Evolutionary conservation across 35 echinoderm and acorn worm genomes (phyloP).

Genomic region (Diadema setosum): DNA sequence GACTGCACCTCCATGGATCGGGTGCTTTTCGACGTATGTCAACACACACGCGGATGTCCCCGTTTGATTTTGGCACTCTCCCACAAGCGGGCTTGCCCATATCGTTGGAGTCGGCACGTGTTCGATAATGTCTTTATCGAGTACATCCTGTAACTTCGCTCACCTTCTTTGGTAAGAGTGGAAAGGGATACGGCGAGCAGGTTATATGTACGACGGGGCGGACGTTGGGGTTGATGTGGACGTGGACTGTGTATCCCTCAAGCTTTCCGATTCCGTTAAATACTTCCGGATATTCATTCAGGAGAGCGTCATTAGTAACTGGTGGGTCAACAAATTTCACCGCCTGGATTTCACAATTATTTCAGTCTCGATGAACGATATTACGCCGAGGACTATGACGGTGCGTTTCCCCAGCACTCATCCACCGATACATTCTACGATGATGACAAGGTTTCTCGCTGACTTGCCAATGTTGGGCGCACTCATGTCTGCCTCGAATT

Average conservation of each 20-base stretch:
- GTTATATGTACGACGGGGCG: conserved; percentile 17
- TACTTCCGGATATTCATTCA: neutral
- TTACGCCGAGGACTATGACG: no score
- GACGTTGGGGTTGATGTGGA: neutral
- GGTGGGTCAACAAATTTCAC: no score
- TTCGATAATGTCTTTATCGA: conserved; percentile 20
- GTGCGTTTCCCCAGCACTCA: no score
- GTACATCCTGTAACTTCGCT: neutral
- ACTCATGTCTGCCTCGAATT: no score
- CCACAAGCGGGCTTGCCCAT: conserved; percentile 15
- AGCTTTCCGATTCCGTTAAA: conserved; percentile 28
- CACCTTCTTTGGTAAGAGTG: neutral
- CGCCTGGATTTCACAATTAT: no score
- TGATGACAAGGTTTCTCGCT: no score
- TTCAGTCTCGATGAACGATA: no score
- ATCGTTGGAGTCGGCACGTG: neutral
- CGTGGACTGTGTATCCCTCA: neutral
- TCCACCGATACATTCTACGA: no score
- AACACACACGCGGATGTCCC: conserved; percentile 19
- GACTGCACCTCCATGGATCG: neutral
- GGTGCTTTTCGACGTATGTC: conserved; percentile 7
- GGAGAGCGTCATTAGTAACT: no score
- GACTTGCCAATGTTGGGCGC: no score
- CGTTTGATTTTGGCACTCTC: conserved; percentile 14
- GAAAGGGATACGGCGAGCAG: neutral